Conservation (phyloP, 2,113 vertebrate genomes). For the Scytalopus superciliaris region DNA sequence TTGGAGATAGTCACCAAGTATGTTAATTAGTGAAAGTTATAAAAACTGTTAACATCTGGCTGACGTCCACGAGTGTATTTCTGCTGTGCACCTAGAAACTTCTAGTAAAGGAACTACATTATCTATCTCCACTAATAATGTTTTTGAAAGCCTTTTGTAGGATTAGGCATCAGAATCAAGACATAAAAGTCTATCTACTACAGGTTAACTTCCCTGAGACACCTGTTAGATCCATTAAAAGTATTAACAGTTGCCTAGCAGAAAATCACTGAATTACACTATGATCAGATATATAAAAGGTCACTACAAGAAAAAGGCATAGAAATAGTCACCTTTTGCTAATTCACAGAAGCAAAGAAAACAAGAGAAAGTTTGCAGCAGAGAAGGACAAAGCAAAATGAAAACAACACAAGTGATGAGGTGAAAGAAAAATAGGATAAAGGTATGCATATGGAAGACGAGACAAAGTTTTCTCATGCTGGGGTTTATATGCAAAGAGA, state of each 20-base stretch:
- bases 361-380: neutral
- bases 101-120: too few relatives aligned
- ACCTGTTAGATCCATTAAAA: neutral
- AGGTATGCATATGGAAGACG: neutral
- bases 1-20: too few relatives aligned
- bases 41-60: too few relatives aligned
- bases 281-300: neutral
- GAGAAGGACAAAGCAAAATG: neutral
- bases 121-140: too few relatives aligned
- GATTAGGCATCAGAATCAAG: neutral
- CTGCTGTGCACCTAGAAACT: too few relatives aligned
- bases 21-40: too few relatives aligned
- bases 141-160: too few relatives aligned
- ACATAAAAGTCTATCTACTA: neutral
- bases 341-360: neutral
- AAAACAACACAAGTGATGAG: neutral
- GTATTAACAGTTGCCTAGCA: neutral
- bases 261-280: neutral
- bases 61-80: too few relatives aligned
- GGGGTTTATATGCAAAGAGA: neutral
- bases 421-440: neutral
- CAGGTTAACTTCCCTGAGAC: neutral
- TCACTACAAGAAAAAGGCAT: neutral
- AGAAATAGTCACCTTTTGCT: neutral
- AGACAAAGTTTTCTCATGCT: neutral